Base-by-base conservation (phyloP, 2,113 vertebrate species). In the Castor canadensis region DNA sequence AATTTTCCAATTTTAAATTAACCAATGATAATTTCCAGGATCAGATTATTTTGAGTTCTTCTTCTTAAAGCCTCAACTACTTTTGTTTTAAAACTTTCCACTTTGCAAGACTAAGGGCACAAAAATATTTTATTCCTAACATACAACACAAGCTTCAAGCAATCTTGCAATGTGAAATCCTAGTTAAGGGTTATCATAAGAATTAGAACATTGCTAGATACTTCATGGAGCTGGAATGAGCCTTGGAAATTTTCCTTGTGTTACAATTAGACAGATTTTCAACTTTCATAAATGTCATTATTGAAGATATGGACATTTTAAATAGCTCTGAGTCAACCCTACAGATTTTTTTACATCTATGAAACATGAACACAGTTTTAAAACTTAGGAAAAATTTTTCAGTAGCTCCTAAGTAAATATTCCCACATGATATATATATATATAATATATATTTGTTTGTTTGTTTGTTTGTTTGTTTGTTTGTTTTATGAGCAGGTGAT, bases 1-100 rank as follows among this genome's bases (percentile, higher is more conserved):
- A 56, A 77, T 67, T 73, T 95, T 93, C 86, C 62, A 91, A 80
- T 87, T 87, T 91, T 67, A 91, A 95, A 87, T 60, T 35, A 93
- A 94, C 73, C 64, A 30, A 16, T n/a, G 72, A 66, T 38, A 38
- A 91, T 87, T 71, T 87, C 43, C 62, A 86, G 91, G 79, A 73
- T 30, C 1, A 86, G 38, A 43, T 56, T 45, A 75, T 22, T 90
- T 72, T 45, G 43, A 85, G 32, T 91, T 32, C 40, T 72, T 91
- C 62, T 80, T 89, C 79, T 52, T 52, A 58, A 91, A n/a, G 56
- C 45, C 62, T 58, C 9, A 3, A n/a, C 43, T 11, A 62, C 56
- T 10, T 58, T 88, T 67, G 47, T 79, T 95, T 91, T 45, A 83
- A 92, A 88, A 88, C 0, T 20, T 66, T 77, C 9, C 9, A 28